phyloP scores from a whole-genome alignment of 2,888 invertebrate species.

The Epirrhoe tristata region DNA sequence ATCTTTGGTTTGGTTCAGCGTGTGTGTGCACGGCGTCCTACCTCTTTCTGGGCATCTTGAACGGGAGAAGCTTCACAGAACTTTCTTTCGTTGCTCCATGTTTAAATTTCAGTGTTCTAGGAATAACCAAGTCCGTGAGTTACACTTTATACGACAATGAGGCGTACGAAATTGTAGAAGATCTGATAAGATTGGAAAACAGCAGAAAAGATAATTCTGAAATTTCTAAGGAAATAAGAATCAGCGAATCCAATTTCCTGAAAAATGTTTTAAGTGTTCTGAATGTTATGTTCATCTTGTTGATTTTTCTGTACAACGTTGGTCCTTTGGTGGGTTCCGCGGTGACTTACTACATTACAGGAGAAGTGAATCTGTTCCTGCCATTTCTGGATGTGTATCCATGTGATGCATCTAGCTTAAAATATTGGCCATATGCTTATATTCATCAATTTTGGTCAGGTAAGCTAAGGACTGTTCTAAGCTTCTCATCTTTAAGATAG shows the following conservation, averaged over 20 bases:
- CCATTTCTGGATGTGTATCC: conserved; percentile 43
- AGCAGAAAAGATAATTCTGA: conserved; percentile 6
- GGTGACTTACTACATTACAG: conserved; percentile 18
- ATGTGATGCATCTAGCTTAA: conserved; percentile 45
- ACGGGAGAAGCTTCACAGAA: conserved; percentile 36
- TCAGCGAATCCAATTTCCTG: conserved; percentile 18
- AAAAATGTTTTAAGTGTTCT: conserved; percentile 16
- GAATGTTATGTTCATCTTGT: conserved; percentile 20
- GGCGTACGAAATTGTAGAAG: conserved; percentile 14
- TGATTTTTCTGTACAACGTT: conserved; percentile 12
- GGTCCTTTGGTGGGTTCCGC: conserved; percentile 14
- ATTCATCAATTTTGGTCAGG: conserved; percentile 51
- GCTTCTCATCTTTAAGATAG: too few species aligned
- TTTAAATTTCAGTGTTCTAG: conserved; percentile 13
- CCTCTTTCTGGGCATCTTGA: conserved; percentile 12
- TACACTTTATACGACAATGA: conserved; percentile 24
- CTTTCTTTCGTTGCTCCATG: conserved; percentile 39
- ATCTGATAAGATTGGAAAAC: conserved; percentile 16
- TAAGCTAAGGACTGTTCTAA: conserved; percentile 20
- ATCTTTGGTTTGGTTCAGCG: conserved; percentile 35
- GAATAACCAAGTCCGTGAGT: conserved; percentile 11
- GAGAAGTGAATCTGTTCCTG: conserved; percentile 20
- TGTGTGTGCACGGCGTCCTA: conserved; percentile 3
- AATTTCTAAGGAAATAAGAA: conserved; percentile 8
- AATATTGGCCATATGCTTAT: conserved; percentile 49